These are phyloP conservation scores for Bergia puertoricense DNA, from an alignment of 92 coral and sea anemone species.

Conservation along the genomic window DNA sequence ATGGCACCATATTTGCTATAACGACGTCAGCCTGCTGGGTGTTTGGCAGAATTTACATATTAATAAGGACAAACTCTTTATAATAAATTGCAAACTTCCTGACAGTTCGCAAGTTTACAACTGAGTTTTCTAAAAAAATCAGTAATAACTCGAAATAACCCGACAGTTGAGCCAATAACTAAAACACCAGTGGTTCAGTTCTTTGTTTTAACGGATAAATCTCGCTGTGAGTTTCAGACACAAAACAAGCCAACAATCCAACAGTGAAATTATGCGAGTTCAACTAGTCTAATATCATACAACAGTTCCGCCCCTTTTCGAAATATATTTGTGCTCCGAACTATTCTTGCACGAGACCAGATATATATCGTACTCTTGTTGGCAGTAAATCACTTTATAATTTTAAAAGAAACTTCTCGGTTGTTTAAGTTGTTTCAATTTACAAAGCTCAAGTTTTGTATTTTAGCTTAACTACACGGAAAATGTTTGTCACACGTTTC, in stretches of 20 bases:
- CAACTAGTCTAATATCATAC: background rate
- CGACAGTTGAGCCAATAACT: background rate
- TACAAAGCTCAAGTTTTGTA: background rate
- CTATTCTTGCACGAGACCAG: background rate
- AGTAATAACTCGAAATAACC: too few relatives aligned
- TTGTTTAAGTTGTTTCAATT: background rate
- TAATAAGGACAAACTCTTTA: background rate
- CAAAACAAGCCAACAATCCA: background rate
- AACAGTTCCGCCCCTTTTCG: background rate
- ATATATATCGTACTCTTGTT: background rate
- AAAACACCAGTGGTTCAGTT: background rate
- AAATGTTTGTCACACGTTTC: background rate
- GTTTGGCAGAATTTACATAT: background rate
- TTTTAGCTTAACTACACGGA: background rate
- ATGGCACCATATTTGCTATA: background rate
- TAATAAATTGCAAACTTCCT: background rate
- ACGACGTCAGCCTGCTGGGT: background rate
- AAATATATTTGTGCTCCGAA: background rate
- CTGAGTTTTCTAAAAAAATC: background rate
- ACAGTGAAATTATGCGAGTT: background rate
- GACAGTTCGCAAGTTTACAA: background rate
- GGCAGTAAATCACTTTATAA: background rate
- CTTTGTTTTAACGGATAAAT: background rate
- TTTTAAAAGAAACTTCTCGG: background rate
- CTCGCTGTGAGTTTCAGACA: background rate